Conservation (phyloP, 2,888 invertebrate genomes). For the Odontocolon sp. region DNA sequence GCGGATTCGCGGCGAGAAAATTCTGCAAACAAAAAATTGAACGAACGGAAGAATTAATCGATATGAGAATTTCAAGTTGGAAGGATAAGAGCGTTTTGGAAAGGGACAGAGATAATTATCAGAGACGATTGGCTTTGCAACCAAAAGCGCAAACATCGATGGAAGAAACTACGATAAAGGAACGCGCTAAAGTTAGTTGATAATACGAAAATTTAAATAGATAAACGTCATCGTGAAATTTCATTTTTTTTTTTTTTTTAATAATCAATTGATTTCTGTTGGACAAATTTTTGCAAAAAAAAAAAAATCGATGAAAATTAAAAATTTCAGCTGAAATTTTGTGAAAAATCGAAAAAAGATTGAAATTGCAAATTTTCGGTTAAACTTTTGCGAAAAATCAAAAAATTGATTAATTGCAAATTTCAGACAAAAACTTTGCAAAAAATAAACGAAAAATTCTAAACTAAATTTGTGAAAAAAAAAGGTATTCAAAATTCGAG, state of each 20-base stretch:
- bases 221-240: neutral
- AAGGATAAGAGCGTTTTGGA: slow-evolving; percentile 81
- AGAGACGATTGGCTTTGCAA: slow-evolving; percentile 73
- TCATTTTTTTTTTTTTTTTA: neutral
- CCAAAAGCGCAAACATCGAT: slow-evolving; percentile 80
- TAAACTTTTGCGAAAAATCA: too few species aligned
- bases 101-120: slow-evolving; percentile 79
- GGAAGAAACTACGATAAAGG: slow-evolving; percentile 70
- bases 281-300: neutral
- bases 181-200: slow-evolving; percentile 68
- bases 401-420: too few species aligned
- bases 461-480: too few species aligned
- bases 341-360: too few species aligned
- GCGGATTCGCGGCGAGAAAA: slow-evolving; percentile 81
- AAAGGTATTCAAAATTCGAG: slow-evolving; percentile 66
- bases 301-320: neutral
- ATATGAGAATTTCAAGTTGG: slow-evolving; percentile 83
- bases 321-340: too few species aligned
- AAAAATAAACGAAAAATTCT: too few species aligned
- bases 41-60: slow-evolving; percentile 82
- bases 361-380: too few species aligned
- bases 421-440: too few species aligned
- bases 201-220: too few species aligned
- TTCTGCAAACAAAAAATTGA: slow-evolving; percentile 79
- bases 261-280: neutral